Percentiles rank a stretch among this genome's conserved stretches.
phyloP scores from a whole-genome alignment of 2,113 vertebrate genomes.

The Opisthocomus hoazin region DNA sequence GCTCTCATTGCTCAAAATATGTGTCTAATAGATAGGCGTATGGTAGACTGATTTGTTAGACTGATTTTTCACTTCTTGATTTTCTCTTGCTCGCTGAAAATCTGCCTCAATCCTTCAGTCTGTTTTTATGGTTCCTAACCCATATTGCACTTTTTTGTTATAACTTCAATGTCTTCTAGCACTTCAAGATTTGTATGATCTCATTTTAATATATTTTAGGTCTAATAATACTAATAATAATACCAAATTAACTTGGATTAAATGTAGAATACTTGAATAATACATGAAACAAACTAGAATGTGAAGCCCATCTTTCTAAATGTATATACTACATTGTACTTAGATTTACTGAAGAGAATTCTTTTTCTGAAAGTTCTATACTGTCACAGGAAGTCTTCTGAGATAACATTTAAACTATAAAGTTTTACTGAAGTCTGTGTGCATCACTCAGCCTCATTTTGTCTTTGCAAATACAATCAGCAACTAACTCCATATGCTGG shows the following conservation, averaged over 20 bases:
- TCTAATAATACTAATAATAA: neutral
- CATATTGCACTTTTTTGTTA: neutral
- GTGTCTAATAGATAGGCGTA: slow-evolving; percentile 5
- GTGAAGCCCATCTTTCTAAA: neutral
- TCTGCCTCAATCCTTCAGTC: neutral
- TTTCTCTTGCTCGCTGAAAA: neutral
- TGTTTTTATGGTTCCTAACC: neutral
- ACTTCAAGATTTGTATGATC: neutral
- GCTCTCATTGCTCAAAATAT: slow-evolving; percentile 7
- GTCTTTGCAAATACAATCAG: neutral
- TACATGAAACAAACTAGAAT: neutral
- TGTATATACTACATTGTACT: neutral
- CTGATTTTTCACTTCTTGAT: slow-evolving; percentile 12
- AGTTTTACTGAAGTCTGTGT: neutral
- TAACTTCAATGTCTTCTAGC: neutral
- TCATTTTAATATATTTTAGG: neutral
- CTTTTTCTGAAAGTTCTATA: neutral
- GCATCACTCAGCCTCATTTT: neutral
- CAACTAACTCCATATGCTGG: neutral
- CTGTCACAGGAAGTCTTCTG: neutral
- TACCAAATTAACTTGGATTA: neutral
- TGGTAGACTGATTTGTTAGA: neutral
- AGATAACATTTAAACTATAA: neutral
- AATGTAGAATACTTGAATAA: neutral
- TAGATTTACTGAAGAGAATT: neutral